Evolutionary conservation across 2,888 invertebrate genomes (phyloP), one percentile per base, ranked within the genome.

Genomic region (Cataglyphis albicans): DNA sequence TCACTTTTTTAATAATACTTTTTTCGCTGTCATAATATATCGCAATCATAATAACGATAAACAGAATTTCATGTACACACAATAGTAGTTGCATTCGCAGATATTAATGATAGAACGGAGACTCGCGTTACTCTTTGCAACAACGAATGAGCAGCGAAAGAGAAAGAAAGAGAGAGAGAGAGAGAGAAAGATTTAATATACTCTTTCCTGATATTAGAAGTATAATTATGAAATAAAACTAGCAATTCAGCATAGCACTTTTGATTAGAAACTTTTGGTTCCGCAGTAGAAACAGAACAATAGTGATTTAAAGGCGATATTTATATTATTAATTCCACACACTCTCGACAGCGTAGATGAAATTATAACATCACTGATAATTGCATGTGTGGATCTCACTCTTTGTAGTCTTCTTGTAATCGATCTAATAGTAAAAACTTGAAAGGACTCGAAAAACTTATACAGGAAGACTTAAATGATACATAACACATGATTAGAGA

Each of bases 381-480:
- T 78, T 80, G 85, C 84, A 87, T 76, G 80, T 83, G 73, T 89
- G 85, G 85, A 86, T 90, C 86, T 89, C 87, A 82, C 68, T 87
- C 82, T 70, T 80, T 76, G 85, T 88, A 84, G 74, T 74, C 74
- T 83, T 88, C 81, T 85, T 88, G 64, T 82, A 72, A 72, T 88
- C 73, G 76, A 84, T 88, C 64, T 65, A 72, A 83, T 18, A 72
- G 35, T 35, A 82, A 76, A 61, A 25, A 81, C 61, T 74, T 12
- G 12, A 55, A 88, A 78, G 55, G 29, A 55, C 32, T 57, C 12
- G 63, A 76, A 67, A 67, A 61, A 48, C 61, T 87, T 65, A 68
- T 48, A 52, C 52, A 3, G 57, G 68, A 75, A 81, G 78, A 86
- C 86, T 83, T 74, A 83, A 86, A 82, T 84, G 82, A 84, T 75